Conservation (phyloP, 2,113 vertebrate genomes). For the Paramormyrops kingsleyae region DNA sequence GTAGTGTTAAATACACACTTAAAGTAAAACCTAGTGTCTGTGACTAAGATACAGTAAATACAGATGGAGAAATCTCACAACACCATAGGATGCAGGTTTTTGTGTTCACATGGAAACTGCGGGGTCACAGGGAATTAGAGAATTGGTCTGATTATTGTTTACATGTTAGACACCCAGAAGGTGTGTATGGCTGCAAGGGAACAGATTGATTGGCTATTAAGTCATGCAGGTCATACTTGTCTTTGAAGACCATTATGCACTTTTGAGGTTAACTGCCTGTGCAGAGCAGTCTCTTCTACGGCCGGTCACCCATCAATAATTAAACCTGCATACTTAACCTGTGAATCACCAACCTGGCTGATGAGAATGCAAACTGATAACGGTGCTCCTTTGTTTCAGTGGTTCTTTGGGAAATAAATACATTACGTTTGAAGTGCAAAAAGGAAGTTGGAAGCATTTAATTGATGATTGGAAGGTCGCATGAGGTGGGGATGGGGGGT, state of each 20-base stretch:
- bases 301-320: neutral
- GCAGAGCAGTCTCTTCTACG: neutral
- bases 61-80: neutral
- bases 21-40: neutral
- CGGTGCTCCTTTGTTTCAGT: constrained; percentile 43
- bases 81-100: neutral
- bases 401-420: constrained; percentile 53
- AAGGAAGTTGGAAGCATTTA: constrained; percentile 33
- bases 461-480: neutral
- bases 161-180: neutral
- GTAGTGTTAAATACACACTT: constrained; percentile 24
- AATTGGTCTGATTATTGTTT: neutral
- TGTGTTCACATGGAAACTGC: neutral
- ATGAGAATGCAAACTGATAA: constrained; percentile 15
- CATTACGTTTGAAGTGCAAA: constrained; percentile 57
- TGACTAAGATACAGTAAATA: neutral
- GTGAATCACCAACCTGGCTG: neutral
- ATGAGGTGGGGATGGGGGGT: neutral
- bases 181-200: neutral
- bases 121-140: neutral
- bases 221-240: neutral
- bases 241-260: neutral
- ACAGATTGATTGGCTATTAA: constrained; percentile 27
- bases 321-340: neutral
- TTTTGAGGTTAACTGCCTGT: neutral